Percentiles rank a stretch among this genome's conserved stretches.
Evolutionary conservation across 2,888 invertebrate genomes (phyloP).

Genomic region (Eristalis intricaria): DNA sequence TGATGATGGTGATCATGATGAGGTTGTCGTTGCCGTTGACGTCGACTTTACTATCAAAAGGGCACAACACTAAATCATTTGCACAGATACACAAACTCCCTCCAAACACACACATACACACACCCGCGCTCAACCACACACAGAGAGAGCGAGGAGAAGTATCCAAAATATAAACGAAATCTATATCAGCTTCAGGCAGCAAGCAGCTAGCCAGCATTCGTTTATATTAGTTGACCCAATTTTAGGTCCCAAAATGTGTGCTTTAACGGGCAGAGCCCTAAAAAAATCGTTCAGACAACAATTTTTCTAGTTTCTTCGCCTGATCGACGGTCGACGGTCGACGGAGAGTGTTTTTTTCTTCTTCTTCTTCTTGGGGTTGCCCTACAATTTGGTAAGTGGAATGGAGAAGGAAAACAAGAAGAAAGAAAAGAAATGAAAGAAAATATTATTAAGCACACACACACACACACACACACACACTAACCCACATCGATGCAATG

Average conservation of each 20-base stretch:
- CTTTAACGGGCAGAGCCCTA: constrained; percentile 64
- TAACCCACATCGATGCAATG: neutral
- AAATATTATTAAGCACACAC: neutral
- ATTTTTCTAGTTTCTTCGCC: constrained; percentile 68
- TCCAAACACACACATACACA: neutral
- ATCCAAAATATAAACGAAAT: constrained; percentile 37
- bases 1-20: neutral
- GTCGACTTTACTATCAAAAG: constrained; percentile 59
- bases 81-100: constrained; percentile 40
- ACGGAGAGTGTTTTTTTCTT: constrained; percentile 22
- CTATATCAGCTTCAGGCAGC: constrained; percentile 48
- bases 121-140: neutral
- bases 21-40: neutral
- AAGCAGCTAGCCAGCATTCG: constrained; percentile 10
- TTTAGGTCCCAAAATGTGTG: constrained; percentile 68
- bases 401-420: neutral
- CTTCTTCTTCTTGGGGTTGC: constrained; percentile 60
- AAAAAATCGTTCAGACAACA: constrained; percentile 66
- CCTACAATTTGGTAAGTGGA: constrained; percentile 55
- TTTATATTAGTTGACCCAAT: constrained; percentile 70
- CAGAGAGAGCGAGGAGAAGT: neutral
- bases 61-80: constrained; percentile 68
- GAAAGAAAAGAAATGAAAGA: constrained; percentile 5
- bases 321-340: constrained; percentile 30
- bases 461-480: constrained; percentile 1